Percentiles rank a stretch among this genome's conserved stretches.
Conservation (phyloP, 2,113 vertebrate species). For the Microtus richardsoni region DNA sequence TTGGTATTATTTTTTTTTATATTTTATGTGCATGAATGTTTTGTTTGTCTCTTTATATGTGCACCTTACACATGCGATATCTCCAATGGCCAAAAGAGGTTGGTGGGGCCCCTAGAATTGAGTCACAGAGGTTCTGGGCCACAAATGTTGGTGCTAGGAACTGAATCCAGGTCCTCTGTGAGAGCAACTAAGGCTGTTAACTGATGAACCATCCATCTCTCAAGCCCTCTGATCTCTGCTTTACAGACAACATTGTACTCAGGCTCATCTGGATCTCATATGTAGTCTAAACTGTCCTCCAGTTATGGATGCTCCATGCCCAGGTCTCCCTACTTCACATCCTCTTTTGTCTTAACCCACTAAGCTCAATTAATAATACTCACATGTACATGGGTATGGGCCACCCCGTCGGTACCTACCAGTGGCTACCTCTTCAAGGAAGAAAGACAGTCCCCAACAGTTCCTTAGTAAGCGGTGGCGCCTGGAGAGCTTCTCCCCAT, state of each 20-base stretch:
- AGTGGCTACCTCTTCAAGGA: too few relatives aligned
- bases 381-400: too few relatives aligned
- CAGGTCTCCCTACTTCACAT: neutral
- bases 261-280: neutral
- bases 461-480: neutral
- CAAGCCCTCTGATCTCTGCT: neutral
- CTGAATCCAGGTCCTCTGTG: neutral
- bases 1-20: neutral
- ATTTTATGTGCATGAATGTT: neutral
- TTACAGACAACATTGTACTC: neutral
- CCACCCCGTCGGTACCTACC: neutral
- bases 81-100: neutral
- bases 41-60: neutral
- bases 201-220: neutral
- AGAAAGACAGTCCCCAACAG: neutral
- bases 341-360: neutral
- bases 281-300: neutral
- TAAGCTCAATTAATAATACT: neutral
- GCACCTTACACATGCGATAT: too few relatives aligned
- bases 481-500: too few relatives aligned
- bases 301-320: neutral
- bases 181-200: neutral
- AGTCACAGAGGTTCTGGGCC: neutral
- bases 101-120: neutral
- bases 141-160: neutral